Evolutionary conservation across 1,140 invertebrate genomes (phyloP), one percentile per base, ranked within the genome.

Genomic region (Drosophila carrolli): DNA sequence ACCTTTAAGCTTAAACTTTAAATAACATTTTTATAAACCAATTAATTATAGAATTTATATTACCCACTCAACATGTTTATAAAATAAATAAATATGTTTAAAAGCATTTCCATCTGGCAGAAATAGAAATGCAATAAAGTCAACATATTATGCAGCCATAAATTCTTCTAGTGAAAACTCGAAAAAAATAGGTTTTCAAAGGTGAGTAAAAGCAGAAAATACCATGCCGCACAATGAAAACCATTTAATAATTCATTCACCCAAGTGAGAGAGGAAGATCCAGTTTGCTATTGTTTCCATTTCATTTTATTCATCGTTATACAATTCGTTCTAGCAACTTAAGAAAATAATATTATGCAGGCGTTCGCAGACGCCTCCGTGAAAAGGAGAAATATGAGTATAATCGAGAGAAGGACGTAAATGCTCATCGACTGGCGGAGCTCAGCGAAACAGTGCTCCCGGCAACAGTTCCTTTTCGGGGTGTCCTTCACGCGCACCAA

Each of bases 221-320:
- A 32, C 29, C 29, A 32, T 32, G 8, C 29, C 27, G 14, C 9
- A 2, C 29, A 11, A 11, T 35, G 9, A 1, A 37, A 14, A 9
- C 27, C 35, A 8, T 1, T 10, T 37, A 48, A 48, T 29, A n/a
- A 29, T 48, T 23, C 11, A 40, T 19, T n/a, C 9, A n/a, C 13
- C 11, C 13, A 6, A 6, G 40, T 32, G 55, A 32, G 13, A 16
- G n/a, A 0, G 13, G 1, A 10, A n/a, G 2, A 27, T 6, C 27
- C 13, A 5, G 32, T 14, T 46, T 46, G n/a, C 40, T 61, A 14
- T 61, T 55, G 62, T 60, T 75, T 67, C 78, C 79, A 54, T 88
- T 75, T 88, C 53, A 58, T 53, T 86, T 86, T 88, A 89, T 89
- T 83, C 81, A 60, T 89, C 67, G 81, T 88, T 79, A 83, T 83